Evolutionary conservation across 2,797 vertebrate species (phyloP), one percentile per base, ranked within the genome.

Genomic region (Borostomias antarcticus): DNA sequence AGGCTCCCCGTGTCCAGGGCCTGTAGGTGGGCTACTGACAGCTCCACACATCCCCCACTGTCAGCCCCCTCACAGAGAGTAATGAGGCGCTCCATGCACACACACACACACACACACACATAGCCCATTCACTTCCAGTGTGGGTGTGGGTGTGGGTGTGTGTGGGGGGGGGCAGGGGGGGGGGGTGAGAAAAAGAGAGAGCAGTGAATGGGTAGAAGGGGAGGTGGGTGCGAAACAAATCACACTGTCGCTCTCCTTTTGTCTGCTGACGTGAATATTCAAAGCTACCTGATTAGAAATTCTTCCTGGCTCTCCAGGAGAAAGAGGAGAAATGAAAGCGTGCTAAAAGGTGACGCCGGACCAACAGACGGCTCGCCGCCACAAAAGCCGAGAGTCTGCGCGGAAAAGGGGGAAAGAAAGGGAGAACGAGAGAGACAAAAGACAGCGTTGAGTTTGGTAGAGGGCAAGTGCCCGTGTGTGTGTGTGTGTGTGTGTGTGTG

Each of bases 61-160:
- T 65, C 3, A 28, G 26, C 37, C 70, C 74, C 80, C 77, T 82
- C 84, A 72, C 43, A n/a, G 72, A 78, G 89, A 80, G 66, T 84
- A 90, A 89, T 70, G 72, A 90, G 83, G 73, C 62, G 73, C 60
- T 57, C 26, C 60, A 9, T 35, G 48, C 62, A 65, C 47, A 32
- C 25, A 35, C 29, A 47, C 35, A 11, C 23, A 54, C 15, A 66
- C 1, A 47, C 62, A 64, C 37, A 76, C 58, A 69, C 47, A 71
- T 69, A 56, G n/a, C n/a, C n/a, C 70, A 45, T 1, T 15, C 3
- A 40, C 3, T 43, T 63, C 70, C 64, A 76, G 72, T 68, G 66
- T 43, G 64, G 52, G 23, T 58, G 53, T 52, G 26, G 61, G 64
- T 28, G 48, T 37, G 48, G 52, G 61, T 37, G 47, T 37, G 47